A percentile compares a stretch with the other conserved stretches of the same genome.
Conservation (phyloP, 2,797 vertebrate species). For the Myripristis jacobus region DNA sequence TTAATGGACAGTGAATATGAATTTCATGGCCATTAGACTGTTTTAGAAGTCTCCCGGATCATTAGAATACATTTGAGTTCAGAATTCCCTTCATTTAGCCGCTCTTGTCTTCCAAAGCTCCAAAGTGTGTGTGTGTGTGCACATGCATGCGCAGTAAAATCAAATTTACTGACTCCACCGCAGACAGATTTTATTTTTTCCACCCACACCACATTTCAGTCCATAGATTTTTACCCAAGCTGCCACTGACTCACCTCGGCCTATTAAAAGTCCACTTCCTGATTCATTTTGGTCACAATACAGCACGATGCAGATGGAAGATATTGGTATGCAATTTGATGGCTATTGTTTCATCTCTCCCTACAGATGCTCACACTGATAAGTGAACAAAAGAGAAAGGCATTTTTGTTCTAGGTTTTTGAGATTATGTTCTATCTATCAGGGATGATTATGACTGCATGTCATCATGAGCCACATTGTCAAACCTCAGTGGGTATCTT, state of each 20-base stretch:
- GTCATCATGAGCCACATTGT: conserved; percentile 29
- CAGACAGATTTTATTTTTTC: conserved; percentile 1
- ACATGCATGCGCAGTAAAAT: neutral
- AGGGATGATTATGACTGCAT: conserved; percentile 47
- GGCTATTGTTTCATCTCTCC: conserved; percentile 18
- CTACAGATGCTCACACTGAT: conserved; percentile 24
- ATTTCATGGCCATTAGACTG: no score
- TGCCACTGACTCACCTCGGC: conserved; percentile 26
- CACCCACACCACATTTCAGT: conserved; percentile 15
- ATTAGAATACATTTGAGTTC: neutral
- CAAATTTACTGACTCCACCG: conserved; percentile 13
- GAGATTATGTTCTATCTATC: conserved; percentile 19
- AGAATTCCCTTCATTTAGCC: neutral
- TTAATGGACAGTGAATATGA: no score
- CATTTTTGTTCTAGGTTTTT: conserved; percentile 30
- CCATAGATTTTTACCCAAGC: no score
- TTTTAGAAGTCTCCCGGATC: neutral
- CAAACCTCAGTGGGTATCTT: conserved; percentile 51
- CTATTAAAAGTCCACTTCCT: conserved; percentile 46
- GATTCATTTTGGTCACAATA: conserved; percentile 42
- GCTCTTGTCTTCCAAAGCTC: neutral
- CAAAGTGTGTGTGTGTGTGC: no score
- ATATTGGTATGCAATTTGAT: neutral
- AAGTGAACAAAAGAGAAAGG: conserved; percentile 27
- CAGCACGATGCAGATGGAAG: conserved; percentile 26